Evolutionary conservation across 2,113 vertebrate genomes (phyloP), one percentile per base, ranked within the genome.

Genomic region (Carassius gibelio): DNA sequence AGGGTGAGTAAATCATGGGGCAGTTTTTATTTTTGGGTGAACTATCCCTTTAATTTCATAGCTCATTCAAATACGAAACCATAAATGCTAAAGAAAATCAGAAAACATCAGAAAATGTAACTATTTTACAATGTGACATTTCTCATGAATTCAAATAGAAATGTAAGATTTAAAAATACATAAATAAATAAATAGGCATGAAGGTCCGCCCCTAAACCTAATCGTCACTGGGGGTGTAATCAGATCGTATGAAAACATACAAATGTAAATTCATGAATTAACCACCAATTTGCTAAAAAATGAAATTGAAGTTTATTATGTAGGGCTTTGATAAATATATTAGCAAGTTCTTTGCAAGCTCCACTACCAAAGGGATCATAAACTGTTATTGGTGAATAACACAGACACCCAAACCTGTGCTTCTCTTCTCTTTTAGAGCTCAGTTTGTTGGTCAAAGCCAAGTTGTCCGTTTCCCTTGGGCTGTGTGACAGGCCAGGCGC

Each of bases 401-500:
- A 50, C n/a, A 9, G 10, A 8, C 11, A 5, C 8, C 23, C 36
- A 81, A 66, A 81, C 36, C 68, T 52, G 8, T 75, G 68, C 71
- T 83, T 34, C 48, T 42, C 59, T 9, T 55, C 84, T 68, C 62
- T 72, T 75, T 61, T 15, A 34, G 17, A 85, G 23, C 36, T 86
- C 23, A 86, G 57, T 57, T 64, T 75, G n/a, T 38, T 34, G 36
- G 62, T 77, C 48, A 62, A 66, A 79, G 87, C 87, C 87, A 88
- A 86, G 69, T 68, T 88, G 62, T 80, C 48, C 38, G 61, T 81
- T 75, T 89, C 42, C 75, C 78, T 81, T 75, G 61, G 81, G 74
- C 61, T 17, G 83, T 74, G 84, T 89, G 88, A 87, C 66, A 42
- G 79, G 15, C 15, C 26, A 75, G 88, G 88, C 85, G 88, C 88